Conservation (phyloP, 2,113 vertebrate species). For the Lethenteron camtschaticum region DNA sequence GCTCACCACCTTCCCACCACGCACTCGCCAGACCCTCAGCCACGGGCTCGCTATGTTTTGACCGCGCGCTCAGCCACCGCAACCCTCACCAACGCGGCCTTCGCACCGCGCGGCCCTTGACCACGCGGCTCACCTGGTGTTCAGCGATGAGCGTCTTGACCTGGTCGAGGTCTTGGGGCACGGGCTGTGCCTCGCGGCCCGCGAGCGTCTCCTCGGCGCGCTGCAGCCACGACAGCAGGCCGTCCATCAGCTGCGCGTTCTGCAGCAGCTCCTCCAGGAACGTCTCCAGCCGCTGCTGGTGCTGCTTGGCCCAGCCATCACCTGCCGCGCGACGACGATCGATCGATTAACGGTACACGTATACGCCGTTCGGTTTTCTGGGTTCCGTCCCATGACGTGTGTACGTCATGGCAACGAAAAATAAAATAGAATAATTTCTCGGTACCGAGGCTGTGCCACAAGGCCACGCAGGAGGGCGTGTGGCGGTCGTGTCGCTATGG, state of each 20-base stretch:
- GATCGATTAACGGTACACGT: too few species aligned
- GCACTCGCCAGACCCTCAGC: too few species aligned
- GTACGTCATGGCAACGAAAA: too few species aligned
- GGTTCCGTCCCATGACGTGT: too few species aligned
- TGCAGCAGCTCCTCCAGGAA: conserved; percentile 64
- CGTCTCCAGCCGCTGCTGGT: conserved; percentile 68
- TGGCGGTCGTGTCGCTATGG: too few species aligned
- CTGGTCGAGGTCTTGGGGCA: conserved; percentile 68
- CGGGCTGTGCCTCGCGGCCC: conserved; percentile 60
- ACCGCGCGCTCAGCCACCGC: not conserved
- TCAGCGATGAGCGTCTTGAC: conserved; percentile 70
- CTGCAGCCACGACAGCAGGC: conserved; percentile 81
- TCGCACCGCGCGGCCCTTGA: not conserved
- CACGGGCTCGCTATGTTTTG: too few species aligned
- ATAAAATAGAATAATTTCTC: too few species aligned
- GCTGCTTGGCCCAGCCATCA: conserved; percentile 94
- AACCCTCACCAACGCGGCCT: too few species aligned
- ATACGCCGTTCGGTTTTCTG: too few species aligned
- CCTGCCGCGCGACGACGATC: conserved; percentile 22
- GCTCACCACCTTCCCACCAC: too few species aligned
- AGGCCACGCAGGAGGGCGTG: too few species aligned
- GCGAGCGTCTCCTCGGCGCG: conserved; percentile 77
- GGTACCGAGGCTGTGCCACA: too few species aligned
- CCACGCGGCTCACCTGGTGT: conserved; percentile 43
- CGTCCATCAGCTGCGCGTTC: conserved; percentile 70